Conservation (phyloP, 2,113 vertebrate genomes). For the Sialia sialis region DNA sequence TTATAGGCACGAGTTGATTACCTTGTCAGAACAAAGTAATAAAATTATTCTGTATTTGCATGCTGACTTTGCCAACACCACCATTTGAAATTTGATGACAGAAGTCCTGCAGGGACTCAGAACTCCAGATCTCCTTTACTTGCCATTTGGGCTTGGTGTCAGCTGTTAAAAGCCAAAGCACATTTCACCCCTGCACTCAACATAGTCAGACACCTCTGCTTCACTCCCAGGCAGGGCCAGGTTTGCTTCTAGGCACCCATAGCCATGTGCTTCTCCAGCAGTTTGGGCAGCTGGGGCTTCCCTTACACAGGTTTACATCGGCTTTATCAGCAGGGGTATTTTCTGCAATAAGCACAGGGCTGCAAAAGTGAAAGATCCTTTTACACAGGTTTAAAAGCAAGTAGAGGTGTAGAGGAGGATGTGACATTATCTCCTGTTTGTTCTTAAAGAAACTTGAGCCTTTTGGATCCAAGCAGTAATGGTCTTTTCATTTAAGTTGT, state of each 20-base stretch:
- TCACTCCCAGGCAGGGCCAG: neutral
- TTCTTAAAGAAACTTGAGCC: neutral
- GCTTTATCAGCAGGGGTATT: neutral
- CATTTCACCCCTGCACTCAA: neutral
- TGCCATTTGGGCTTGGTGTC: neutral
- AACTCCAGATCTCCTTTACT: neutral
- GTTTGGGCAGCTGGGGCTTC: neutral
- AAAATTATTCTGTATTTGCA: neutral
- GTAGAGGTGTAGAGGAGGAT: neutral
- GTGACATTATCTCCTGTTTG: neutral
- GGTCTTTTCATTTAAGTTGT: neutral
- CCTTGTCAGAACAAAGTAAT: neutral
- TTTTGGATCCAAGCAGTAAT: neutral
- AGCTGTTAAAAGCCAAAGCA: neutral
- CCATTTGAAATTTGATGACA: neutral
- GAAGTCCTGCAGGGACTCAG: neutral
- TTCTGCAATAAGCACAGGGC: neutral
- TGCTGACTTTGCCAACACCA: neutral
- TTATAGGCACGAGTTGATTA: neutral
- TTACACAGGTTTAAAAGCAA: neutral
- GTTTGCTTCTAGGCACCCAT: neutral
- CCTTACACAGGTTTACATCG: fast-evolving
- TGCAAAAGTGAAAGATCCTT: neutral
- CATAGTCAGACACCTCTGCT: neutral
- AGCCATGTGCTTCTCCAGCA: neutral